Conservation (phyloP, 1,140 invertebrate species). For the Heliconius hermathena region DNA sequence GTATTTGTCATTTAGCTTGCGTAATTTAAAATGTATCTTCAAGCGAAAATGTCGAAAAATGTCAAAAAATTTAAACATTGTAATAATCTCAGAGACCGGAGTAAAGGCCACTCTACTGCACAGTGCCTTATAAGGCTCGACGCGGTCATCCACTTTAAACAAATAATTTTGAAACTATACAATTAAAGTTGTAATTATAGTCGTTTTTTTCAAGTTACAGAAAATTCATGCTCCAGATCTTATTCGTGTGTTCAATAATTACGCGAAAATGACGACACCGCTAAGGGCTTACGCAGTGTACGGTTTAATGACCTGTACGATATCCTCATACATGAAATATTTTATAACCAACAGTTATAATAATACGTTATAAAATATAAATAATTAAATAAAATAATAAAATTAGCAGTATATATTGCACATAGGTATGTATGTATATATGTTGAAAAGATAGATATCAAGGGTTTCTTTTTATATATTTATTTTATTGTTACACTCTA, state of each 20-base stretch:
- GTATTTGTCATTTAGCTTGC: neutral
- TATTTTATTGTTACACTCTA: too few species aligned
- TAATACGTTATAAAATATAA: neutral
- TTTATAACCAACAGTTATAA: neutral
- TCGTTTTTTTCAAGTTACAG: conserved; percentile 16
- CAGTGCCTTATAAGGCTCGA: conserved; percentile 25
- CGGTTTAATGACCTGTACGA: conserved; percentile 30
- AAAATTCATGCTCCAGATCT: conserved; percentile 25
- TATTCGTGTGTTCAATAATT: conserved; percentile 23
- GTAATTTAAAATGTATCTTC: neutral
- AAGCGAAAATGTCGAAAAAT: neutral
- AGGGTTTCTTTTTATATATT: too few species aligned
- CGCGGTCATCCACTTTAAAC: conserved; percentile 25
- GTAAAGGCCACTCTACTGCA: conserved; percentile 12
- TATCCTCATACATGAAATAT: neutral
- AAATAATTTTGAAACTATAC: conserved; percentile 21
- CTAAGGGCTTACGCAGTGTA: conserved; percentile 26
- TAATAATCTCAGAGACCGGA: neutral
- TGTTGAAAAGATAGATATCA: too few species aligned
- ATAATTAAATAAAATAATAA: neutral
- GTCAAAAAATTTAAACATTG: neutral
- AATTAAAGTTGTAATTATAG: conserved; percentile 30
- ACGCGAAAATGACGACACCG: conserved; percentile 6
- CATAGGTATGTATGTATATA: too few species aligned
- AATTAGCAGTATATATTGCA: too few species aligned